These are phyloP conservation scores for Xanthorhoe designata DNA, from an alignment of 2,888 invertebrate species.

Conservation along the genomic window DNA sequence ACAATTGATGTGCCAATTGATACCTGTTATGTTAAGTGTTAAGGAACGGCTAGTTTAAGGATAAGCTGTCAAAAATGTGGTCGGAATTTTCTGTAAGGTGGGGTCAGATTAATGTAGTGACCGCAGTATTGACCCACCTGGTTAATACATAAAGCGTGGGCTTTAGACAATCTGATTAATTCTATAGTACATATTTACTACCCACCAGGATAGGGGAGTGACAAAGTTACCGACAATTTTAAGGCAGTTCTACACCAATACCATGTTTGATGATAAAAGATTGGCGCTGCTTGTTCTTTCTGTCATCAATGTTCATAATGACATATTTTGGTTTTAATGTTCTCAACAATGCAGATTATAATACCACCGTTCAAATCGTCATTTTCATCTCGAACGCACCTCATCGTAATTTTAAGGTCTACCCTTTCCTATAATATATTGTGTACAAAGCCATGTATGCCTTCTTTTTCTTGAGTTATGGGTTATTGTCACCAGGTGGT, in stretches of 20 bases:
- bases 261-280: not conserved
- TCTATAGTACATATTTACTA: slow-evolving; percentile 29
- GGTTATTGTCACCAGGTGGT: slow-evolving; percentile 87
- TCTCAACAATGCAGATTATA: too few relatives aligned
- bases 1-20: slow-evolving; percentile 22
- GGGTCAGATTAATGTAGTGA: slow-evolving; percentile 37
- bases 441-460: not conserved
- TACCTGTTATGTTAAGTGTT: slow-evolving; percentile 29
- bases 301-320: too few relatives aligned
- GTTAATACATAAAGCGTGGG: slow-evolving; percentile 30
- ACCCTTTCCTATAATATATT: not conserved
- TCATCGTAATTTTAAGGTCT: too few relatives aligned
- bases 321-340: too few relatives aligned
- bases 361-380: too few relatives aligned
- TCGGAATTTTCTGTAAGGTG: slow-evolving; percentile 33
- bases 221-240: slow-evolving; percentile 4
- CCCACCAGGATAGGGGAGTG: slow-evolving; percentile 25
- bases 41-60: slow-evolving; percentile 15
- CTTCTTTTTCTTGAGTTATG: not conserved
- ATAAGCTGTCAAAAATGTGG: slow-evolving; percentile 30
- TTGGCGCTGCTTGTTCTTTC: not conserved
- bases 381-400: too few relatives aligned
- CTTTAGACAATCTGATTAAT: slow-evolving; percentile 35
- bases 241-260: not conserved
- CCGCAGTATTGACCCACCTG: slow-evolving; percentile 34